Evolutionary conservation across 2,888 invertebrate genomes (phyloP).

Genomic region (Chydorus sphaericus): DNA sequence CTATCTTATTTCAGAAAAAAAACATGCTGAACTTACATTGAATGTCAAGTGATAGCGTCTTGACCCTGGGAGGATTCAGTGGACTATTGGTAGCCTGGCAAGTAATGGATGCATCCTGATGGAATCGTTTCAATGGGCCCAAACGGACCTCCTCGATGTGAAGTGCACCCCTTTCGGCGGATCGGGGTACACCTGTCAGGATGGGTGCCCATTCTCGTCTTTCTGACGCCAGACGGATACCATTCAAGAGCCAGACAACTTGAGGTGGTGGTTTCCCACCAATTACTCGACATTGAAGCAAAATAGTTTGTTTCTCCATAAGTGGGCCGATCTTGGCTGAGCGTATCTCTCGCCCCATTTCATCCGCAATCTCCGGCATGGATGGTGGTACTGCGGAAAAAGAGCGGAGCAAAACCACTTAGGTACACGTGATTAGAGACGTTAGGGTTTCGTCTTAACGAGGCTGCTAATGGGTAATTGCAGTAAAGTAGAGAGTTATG

Average conservation of each 20-base stretch:
- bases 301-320: neutral
- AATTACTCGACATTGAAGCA: conserved; percentile 11
- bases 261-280: conserved; percentile 13
- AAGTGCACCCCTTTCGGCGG: neutral
- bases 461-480: neutral
- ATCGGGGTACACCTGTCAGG: neutral
- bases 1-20: neutral
- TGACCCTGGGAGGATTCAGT: neutral
- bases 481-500: no score
- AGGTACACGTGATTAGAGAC: neutral
- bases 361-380: conserved; percentile 3
- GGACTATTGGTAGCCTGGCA: conserved; percentile 9
- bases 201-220: neutral
- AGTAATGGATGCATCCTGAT: conserved; percentile 11
- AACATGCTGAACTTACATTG: neutral
- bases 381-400: conserved; percentile 9
- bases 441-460: neutral
- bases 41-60: conserved; percentile 8
- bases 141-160: conserved; percentile 5
- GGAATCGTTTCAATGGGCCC: conserved; percentile 9
- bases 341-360: conserved; percentile 4
- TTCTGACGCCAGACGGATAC: neutral
- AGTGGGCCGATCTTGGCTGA: conserved; percentile 8
- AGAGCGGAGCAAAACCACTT: neutral
- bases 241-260: conserved; percentile 10